These are phyloP conservation scores for Astyanax mexicanus DNA, from an alignment of 2,797 vertebrate genomes.

Conservation along the genomic window DNA sequence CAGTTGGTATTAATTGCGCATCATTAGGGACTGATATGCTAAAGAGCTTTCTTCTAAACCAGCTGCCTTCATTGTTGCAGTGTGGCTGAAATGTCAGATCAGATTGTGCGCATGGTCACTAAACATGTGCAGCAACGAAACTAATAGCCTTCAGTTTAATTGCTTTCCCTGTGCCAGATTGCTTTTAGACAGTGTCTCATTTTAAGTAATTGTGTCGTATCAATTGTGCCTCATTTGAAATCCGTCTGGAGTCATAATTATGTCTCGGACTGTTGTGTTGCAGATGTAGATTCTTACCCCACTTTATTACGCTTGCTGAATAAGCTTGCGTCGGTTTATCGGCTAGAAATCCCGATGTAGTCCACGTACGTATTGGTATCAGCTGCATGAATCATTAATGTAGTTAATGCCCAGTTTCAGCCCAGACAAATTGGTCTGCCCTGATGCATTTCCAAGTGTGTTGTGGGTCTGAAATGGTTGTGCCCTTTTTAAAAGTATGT, in stretches of 20 bases:
- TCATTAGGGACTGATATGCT: conserved; percentile 48
- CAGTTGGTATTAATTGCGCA: conserved; percentile 43
- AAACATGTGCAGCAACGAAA: conserved; percentile 25
- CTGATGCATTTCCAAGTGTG: background rate
- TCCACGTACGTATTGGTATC: conserved; percentile 26
- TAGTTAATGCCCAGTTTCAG: conserved; percentile 30
- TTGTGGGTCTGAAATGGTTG: conserved; percentile 6
- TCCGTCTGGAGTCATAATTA: conserved; percentile 32
- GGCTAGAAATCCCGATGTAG: conserved; percentile 29
- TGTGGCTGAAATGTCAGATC: conserved; percentile 52
- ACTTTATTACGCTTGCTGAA: conserved; percentile 13
- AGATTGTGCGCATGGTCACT: conserved; percentile 35
- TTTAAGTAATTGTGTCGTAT: conserved; percentile 28
- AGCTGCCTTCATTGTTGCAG: conserved; percentile 41
- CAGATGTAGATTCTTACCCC: background rate
- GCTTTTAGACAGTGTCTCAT: background rate
- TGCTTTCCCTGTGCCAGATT: background rate
- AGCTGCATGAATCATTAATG: conserved; percentile 44
- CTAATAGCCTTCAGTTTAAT: conserved; percentile 44
- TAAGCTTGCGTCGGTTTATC: conserved; percentile 15
- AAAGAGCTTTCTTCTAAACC: conserved; percentile 39
- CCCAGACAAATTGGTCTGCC: conserved; percentile 18
- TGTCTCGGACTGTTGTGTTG: conserved; percentile 25
- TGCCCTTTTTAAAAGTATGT: background rate
- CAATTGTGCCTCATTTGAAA: conserved; percentile 38